Conservation (phyloP, 2,888 invertebrate genomes). For the Panzeria rudis region DNA sequence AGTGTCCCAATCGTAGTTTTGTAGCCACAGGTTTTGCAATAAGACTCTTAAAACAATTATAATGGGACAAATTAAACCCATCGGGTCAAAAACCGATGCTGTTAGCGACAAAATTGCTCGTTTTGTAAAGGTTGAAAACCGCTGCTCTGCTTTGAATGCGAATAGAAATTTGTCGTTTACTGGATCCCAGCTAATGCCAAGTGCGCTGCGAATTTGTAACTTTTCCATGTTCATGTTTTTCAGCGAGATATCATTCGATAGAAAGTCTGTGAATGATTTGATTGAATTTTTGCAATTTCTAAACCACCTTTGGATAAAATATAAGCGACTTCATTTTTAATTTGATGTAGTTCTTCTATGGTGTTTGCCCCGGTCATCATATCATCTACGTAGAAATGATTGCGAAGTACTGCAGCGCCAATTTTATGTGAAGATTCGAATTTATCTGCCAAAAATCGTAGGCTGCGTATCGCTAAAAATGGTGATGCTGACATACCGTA, state of each 20-base stretch:
- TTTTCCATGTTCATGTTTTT: no score
- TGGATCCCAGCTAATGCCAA: background rate
- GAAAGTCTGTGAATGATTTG: background rate
- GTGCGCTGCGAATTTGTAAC: background rate
- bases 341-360: conserved; percentile 8
- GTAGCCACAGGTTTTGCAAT: conserved; percentile 33
- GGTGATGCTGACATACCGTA: conserved; percentile 32
- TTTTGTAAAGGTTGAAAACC: conserved; percentile 16
- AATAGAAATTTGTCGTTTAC: conserved; percentile 17
- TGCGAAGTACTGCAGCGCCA: conserved; percentile 13
- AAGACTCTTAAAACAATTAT: conserved; percentile 31
- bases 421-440: conserved; percentile 21
- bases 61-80: conserved; percentile 15
- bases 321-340: conserved; percentile 18
- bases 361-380: conserved; percentile 25
- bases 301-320: conserved; percentile 33
- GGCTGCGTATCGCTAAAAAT: conserved; percentile 33
- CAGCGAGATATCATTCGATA: no score
- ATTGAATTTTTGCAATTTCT: conserved; percentile 40
- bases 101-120: conserved; percentile 26
- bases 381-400: conserved; percentile 37
- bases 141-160: background rate
- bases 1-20: conserved; percentile 23
- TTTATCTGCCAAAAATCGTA: conserved; percentile 26
- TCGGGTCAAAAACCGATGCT: conserved; percentile 34